Conservation (phyloP, 2,113 vertebrate species). For the Lophura nycthemera region DNA sequence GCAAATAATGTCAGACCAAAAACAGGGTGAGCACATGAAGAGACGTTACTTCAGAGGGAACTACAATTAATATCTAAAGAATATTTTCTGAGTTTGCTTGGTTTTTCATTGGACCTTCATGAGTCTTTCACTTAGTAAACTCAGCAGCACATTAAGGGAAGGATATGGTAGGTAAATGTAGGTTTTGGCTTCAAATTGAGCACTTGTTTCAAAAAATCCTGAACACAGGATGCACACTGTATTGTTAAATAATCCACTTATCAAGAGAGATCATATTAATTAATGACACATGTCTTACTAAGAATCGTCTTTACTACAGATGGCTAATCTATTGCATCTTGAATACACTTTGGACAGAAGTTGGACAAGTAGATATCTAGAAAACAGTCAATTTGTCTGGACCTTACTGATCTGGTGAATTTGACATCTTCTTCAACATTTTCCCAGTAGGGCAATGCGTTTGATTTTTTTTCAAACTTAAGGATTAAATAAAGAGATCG, state of each 20-base stretch:
- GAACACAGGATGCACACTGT: neutral
- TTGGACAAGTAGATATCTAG: rapidly evolving
- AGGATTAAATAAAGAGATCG: neutral
- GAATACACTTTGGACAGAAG: neutral
- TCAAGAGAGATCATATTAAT: neutral
- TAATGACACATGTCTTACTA: neutral
- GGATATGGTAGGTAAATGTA: neutral
- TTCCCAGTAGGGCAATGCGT: neutral
- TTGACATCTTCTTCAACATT: neutral
- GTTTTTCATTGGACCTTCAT: neutral
- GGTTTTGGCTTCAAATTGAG: neutral
- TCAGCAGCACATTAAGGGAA: neutral
- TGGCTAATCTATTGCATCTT: neutral
- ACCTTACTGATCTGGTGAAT: neutral
- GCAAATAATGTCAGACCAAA: neutral
- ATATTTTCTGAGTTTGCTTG: neutral
- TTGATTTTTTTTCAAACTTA: neutral
- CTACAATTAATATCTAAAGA: neutral
- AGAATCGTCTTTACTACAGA: neutral
- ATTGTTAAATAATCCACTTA: neutral
- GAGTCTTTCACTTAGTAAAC: neutral
- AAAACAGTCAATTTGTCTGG: neutral
- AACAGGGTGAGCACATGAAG: neutral
- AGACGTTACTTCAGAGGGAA: rapidly evolving
- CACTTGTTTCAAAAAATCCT: rapidly evolving